Evolutionary conservation across 2,888 invertebrate genomes (phyloP).

Genomic region (Limnephilus auricula): DNA sequence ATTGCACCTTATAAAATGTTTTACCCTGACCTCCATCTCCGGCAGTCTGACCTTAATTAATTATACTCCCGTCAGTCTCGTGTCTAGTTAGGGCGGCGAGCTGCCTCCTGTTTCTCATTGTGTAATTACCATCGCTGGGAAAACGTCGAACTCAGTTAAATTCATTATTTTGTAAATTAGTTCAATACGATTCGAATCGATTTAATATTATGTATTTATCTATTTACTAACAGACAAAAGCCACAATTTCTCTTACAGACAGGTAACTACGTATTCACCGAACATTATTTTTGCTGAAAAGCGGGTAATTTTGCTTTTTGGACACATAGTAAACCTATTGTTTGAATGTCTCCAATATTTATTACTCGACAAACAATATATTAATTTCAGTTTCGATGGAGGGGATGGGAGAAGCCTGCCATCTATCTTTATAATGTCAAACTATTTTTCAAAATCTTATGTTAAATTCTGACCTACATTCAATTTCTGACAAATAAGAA

Average conservation of each 20-base stretch:
- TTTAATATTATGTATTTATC: background rate
- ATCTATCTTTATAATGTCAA: too few relatives aligned
- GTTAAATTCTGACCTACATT: too few relatives aligned
- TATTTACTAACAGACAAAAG: too few relatives aligned
- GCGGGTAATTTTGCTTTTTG: background rate
- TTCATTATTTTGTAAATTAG: background rate
- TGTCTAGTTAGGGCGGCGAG: background rate
- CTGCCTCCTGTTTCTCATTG: background rate
- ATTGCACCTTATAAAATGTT: constrained; percentile 6
- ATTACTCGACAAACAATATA: too few relatives aligned
- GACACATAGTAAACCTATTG: too few relatives aligned
- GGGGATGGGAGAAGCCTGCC: too few relatives aligned
- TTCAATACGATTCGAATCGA: background rate
- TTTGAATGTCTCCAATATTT: too few relatives aligned
- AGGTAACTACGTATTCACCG: too few relatives aligned
- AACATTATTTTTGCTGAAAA: background rate
- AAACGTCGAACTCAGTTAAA: background rate
- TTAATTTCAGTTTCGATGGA: too few relatives aligned
- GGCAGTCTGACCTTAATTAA: background rate
- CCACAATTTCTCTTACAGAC: too few relatives aligned
- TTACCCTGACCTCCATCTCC: background rate
- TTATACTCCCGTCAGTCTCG: background rate
- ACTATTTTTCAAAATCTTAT: too few relatives aligned
- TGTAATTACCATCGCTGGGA: background rate
- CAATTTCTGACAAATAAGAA: too few relatives aligned